Conservation (phyloP, 2,888 invertebrate genomes). For the Entomobrya proxima region DNA sequence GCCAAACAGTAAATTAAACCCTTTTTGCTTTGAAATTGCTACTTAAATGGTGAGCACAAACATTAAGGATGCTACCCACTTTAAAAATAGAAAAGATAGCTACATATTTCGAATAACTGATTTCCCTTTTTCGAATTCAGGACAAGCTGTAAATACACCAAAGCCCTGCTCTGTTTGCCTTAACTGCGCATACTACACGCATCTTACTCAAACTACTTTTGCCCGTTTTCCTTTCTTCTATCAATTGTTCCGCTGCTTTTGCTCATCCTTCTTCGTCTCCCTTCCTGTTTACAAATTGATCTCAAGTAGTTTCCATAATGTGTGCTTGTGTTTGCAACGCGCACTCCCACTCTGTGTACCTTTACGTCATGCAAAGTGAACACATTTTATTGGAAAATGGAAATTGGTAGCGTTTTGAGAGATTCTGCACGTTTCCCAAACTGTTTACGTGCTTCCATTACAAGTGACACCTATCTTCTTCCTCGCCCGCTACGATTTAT, state of each 20-base stretch:
- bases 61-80: too few relatives aligned
- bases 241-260: background rate
- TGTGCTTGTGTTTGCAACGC: too few relatives aligned
- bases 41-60: too few relatives aligned
- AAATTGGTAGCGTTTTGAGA: constrained; percentile 45
- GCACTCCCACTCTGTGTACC: too few relatives aligned
- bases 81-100: too few relatives aligned
- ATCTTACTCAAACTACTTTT: background rate
- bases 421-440: constrained; percentile 49
- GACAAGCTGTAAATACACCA: background rate
- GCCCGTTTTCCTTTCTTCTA: background rate
- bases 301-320: too few relatives aligned
- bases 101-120: background rate
- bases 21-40: too few relatives aligned
- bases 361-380: constrained; percentile 28
- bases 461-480: constrained; percentile 45
- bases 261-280: constrained; percentile 19
- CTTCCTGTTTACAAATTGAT: constrained; percentile 61
- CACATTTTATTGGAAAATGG: constrained; percentile 54
- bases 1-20: background rate
- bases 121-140: constrained; percentile 23
- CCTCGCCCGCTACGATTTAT: constrained; percentile 18
- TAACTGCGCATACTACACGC: constrained; percentile 8
- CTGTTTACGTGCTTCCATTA: constrained; percentile 59
- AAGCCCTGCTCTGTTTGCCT: constrained; percentile 20